Base-by-base conservation (phyloP, 2,888 invertebrate genomes). In the Brenthis ino region DNA sequence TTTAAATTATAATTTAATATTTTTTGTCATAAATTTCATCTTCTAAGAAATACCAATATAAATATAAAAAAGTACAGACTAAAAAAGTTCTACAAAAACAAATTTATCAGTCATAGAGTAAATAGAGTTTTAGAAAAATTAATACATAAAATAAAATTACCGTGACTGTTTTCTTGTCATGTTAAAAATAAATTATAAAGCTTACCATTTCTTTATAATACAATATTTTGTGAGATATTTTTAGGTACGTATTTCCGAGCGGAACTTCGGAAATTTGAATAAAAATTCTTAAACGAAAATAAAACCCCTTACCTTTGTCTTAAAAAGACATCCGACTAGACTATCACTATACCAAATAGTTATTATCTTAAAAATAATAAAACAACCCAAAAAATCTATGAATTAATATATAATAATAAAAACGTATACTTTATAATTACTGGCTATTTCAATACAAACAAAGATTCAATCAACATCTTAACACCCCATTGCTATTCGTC, bases 401-500 rank as follows among this genome's bases (percentile, higher is more conserved):
- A 43, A 43, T 43, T 43, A 43, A 43, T 43, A 43, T 8, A 11
- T 11, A 11, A 61, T 60, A 67, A 61, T 67, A 20, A 68, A 67
- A 61, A 55, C 16, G 12, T 53, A 14, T 37, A 53, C n/a, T 28
- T 72, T 16, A 55, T 70, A 69, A 74, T 66, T 37, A 70, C 70
- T 72, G 73, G 72, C 76, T 77, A 76, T 76, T 74, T 77, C 75
- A 77, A 63, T 55, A 69, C 76, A 79, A 78, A 82, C 80, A 81
- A 80, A 75, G 78, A 84, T 87, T 85, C 83, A 86, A 86, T 87
- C 82, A 87, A 79, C 83, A 77, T 75, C 78, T 75, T 77, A 53
- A 58, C 72, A 69, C 72, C 76, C 73, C 67, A 86, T 90, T 87
- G 80, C 78, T 91, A 91, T 91, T 91, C 91, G 79, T 74, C 66